phyloP scores from a whole-genome alignment of 2,888 invertebrate species.

The Drosophila ustulata region DNA sequence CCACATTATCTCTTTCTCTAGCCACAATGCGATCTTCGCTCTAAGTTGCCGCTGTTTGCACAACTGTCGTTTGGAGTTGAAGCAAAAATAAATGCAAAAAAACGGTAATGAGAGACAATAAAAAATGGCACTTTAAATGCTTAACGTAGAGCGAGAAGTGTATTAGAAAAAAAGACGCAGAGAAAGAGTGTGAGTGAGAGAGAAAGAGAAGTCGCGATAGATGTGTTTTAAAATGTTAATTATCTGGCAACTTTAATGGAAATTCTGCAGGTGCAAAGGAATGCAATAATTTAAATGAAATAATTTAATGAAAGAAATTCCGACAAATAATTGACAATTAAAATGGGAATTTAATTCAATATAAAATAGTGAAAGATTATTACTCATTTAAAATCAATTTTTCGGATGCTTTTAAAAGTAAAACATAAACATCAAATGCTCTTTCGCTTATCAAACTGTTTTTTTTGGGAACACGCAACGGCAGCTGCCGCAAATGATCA shows the following conservation, averaged over 20 bases:
- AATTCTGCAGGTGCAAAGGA: constrained; percentile 42
- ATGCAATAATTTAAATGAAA: constrained; percentile 20
- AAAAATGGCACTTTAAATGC: constrained; percentile 65
- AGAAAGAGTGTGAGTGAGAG: neutral
- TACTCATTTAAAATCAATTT: constrained; percentile 36
- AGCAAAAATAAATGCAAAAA: constrained; percentile 28
- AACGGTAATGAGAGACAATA: constrained; percentile 47
- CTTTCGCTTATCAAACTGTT: constrained; percentile 48
- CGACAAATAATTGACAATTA: neutral
- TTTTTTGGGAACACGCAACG: constrained; percentile 25
- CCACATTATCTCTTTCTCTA: neutral
- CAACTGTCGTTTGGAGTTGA: constrained; percentile 57
- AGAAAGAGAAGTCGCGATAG: neutral
- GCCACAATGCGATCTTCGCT: neutral
- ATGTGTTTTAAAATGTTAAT: constrained; percentile 26
- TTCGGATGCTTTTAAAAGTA: constrained; percentile 16
- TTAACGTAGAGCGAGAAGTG: constrained; percentile 36
- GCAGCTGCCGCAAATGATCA: constrained; percentile 63
- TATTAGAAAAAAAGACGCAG: constrained; percentile 20
- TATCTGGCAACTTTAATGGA: constrained; percentile 17
- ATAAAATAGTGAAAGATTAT: constrained; percentile 20
- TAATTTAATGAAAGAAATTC: neutral
- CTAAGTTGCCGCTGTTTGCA: constrained; percentile 51
- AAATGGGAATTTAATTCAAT: neutral
- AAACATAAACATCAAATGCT: constrained; percentile 51